Percentiles rank a stretch among this genome's conserved stretches.
Evolutionary conservation across 2,888 invertebrate species (phyloP).

Genomic region (Yponomeuta evonymella): DNA sequence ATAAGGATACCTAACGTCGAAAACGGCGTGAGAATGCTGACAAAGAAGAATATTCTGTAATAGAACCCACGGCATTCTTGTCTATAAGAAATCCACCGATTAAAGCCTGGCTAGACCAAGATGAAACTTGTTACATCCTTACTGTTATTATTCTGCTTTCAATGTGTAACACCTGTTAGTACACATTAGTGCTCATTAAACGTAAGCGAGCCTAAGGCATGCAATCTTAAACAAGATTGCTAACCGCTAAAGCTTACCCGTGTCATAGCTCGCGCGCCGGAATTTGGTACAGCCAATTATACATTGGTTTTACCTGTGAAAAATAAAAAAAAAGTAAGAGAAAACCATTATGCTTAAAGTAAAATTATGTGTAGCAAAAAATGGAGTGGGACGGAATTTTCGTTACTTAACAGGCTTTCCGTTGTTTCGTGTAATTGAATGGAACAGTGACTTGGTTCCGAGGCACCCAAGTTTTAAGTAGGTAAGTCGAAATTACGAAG

Average conservation of each 20-base stretch:
- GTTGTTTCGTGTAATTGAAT: slow-evolving; percentile 51
- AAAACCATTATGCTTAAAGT: slow-evolving; percentile 18
- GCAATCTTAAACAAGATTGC: neutral
- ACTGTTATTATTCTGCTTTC: no score
- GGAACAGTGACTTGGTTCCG: slow-evolving; percentile 42
- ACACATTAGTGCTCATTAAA: no score
- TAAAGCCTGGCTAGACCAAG: no score
- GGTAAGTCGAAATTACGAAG: slow-evolving; percentile 44
- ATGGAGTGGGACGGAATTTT: slow-evolving; percentile 46
- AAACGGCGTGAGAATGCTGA: no score
- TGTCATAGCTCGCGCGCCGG: slow-evolving; percentile 46
- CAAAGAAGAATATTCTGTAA: no score
- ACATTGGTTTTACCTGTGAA: slow-evolving; percentile 51
- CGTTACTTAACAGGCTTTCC: slow-evolving; percentile 44
- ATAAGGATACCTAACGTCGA: no score
- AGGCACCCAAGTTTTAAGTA: slow-evolving; percentile 48
- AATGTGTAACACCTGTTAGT: no score
- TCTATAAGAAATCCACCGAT: no score
- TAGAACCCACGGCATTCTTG: no score
- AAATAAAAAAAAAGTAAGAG: slow-evolving; percentile 20
- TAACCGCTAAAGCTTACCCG: slow-evolving; percentile 42
- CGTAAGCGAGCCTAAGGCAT: neutral
- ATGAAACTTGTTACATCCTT: no score
- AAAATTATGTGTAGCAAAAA: slow-evolving; percentile 29
- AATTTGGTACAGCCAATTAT: slow-evolving; percentile 31